phyloP scores from a whole-genome alignment of 2,797 vertebrate species.

The Carapus acus region DNA sequence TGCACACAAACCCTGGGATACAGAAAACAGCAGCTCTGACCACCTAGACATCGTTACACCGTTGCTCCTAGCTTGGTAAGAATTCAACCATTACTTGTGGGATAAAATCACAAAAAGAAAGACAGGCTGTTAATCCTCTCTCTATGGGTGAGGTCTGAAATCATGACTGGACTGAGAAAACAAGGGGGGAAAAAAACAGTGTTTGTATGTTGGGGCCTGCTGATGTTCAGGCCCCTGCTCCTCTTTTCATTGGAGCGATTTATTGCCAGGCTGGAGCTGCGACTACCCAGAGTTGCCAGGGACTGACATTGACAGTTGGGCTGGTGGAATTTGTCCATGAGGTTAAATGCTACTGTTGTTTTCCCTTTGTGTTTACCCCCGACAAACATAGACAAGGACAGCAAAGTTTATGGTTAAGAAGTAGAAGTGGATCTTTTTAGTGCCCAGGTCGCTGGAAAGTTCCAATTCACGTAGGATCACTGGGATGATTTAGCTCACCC shows the following conservation, averaged over 20 bases:
- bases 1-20: too few species aligned
- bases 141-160: too few species aligned
- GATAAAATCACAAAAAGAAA: not conserved
- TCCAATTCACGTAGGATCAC: too few species aligned
- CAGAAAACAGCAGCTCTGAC: too few species aligned
- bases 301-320: slow-evolving; percentile 42
- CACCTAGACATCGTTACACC: too few species aligned
- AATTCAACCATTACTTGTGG: too few species aligned
- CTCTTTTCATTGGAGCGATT: slow-evolving; percentile 44
- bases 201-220: slow-evolving; percentile 34
- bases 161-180: not conserved
- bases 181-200: not conserved
- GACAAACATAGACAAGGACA: slow-evolving; percentile 20
- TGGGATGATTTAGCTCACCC: too few species aligned
- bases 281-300: slow-evolving; percentile 54
- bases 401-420: too few species aligned
- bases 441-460: not conserved
- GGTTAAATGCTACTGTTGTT: slow-evolving; percentile 23
- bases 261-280: slow-evolving; percentile 44
- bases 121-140: not conserved
- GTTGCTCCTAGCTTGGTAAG: too few species aligned
- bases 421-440: not conserved
- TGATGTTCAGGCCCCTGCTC: slow-evolving; percentile 40
- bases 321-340: slow-evolving; percentile 43
- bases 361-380: not conserved